Evolutionary conservation across 2,113 vertebrate species (phyloP).

Genomic region (Oceanites oceanicus): DNA sequence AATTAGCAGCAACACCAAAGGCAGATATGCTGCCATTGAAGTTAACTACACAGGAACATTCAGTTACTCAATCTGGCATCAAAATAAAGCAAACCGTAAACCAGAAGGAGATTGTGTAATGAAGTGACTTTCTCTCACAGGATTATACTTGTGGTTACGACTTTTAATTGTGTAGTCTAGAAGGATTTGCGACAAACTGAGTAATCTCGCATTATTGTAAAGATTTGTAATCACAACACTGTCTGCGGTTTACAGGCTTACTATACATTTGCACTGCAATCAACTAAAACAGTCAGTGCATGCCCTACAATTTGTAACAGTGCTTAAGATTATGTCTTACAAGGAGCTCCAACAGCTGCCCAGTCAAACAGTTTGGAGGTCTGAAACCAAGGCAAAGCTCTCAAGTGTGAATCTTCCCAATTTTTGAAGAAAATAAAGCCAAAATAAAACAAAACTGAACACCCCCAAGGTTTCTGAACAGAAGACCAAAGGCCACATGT

Average conservation of each 20-base stretch:
- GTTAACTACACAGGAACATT: constrained; percentile 38
- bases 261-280: constrained; percentile 21
- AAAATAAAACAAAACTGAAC: neutral
- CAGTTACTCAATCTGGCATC: constrained; percentile 41
- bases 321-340: neutral
- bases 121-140: constrained; percentile 55
- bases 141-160: constrained; percentile 54
- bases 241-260: constrained; percentile 8
- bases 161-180: constrained; percentile 39
- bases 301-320: neutral
- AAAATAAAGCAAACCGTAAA: constrained; percentile 57
- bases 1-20: neutral
- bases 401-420: neutral
- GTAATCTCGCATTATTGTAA: constrained; percentile 49
- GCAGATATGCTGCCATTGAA: neutral
- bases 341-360: neutral
- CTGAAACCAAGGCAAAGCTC: neutral
- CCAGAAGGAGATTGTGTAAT: constrained; percentile 20
- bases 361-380: neutral
- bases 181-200: constrained; percentile 58
- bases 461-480: neutral
- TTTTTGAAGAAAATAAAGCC: neutral
- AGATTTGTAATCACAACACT: constrained; percentile 46
- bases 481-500: neutral
- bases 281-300: neutral